Evolutionary conservation across 2,888 invertebrate species (phyloP).

Genomic region (Pristionchus japonicus): DNA sequence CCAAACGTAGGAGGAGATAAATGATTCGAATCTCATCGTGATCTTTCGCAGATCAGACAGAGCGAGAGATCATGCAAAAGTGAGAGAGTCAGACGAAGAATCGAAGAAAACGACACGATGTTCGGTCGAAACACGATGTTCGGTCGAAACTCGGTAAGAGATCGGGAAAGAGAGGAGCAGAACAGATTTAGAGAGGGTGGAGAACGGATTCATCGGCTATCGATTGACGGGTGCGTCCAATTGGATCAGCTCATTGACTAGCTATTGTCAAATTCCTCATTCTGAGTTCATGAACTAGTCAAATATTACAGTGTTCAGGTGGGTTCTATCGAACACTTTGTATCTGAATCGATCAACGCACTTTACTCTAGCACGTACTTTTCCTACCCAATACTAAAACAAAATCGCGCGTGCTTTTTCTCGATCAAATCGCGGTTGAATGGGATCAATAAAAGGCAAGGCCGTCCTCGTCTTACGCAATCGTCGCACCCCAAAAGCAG

Average conservation of each 20-base stretch:
- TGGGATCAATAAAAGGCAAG: conserved; percentile 22
- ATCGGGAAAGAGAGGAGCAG: background rate
- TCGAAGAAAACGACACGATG: too few species aligned
- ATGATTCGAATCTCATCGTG: too few species aligned
- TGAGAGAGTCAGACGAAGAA: too few species aligned
- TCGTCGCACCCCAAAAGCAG: background rate
- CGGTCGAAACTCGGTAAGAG: conserved; percentile 26
- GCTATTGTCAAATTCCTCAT: background rate
- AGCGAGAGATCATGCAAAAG: too few species aligned
- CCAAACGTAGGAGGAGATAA: background rate
- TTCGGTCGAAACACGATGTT: too few species aligned
- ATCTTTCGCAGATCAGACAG: too few species aligned
- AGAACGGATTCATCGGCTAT: conserved; percentile 6
- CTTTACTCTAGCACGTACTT: background rate
- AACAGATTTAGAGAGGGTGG: background rate
- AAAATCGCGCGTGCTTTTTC: background rate
- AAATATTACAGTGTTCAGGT: too few species aligned
- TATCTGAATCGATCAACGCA: background rate
- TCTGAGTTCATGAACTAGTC: too few species aligned
- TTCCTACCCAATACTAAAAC: background rate
- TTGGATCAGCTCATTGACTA: background rate
- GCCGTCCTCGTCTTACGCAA: background rate
- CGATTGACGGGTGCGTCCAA: background rate
- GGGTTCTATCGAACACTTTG: too few species aligned
- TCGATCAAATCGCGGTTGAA: background rate